Conservation (phyloP, 2,888 invertebrate species). For the Mesorhabditis belari region DNA sequence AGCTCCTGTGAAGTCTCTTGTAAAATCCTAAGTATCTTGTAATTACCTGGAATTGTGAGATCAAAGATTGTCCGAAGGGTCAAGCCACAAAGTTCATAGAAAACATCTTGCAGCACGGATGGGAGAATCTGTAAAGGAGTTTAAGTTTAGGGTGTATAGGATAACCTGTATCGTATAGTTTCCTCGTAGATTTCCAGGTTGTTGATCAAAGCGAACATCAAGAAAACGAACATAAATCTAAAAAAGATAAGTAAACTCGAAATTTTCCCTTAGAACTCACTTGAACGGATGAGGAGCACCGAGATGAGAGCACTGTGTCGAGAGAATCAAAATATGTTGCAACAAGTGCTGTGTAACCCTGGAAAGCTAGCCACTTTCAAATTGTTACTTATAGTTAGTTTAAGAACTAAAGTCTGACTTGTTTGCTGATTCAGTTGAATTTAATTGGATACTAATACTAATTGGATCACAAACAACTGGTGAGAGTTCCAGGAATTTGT, state of each 20-base stretch:
- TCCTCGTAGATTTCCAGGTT: slow-evolving; percentile 60
- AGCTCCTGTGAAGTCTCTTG: slow-evolving; percentile 21
- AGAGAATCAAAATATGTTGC: slow-evolving; percentile 56
- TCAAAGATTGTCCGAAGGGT: slow-evolving; percentile 87
- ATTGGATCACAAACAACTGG: too few species aligned
- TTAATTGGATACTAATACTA: too few species aligned
- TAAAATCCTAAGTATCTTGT: slow-evolving; percentile 57
- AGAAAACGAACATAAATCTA: slow-evolving; percentile 81
- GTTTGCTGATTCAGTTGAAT: too few species aligned
- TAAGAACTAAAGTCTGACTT: too few species aligned
- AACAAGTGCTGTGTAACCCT: slow-evolving; percentile 41
- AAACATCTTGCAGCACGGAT: slow-evolving; percentile 77
- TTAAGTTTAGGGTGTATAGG: too few species aligned
- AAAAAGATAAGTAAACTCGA: not conserved
- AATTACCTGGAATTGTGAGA: slow-evolving; percentile 76
- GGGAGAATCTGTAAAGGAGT: slow-evolving; percentile 66
- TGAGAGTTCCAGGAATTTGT: too few species aligned
- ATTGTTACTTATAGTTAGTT: not conserved
- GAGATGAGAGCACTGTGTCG: slow-evolving; percentile 75
- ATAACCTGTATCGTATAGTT: slow-evolving; percentile 75
- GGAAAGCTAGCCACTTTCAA: not conserved
- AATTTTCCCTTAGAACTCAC: too few species aligned
- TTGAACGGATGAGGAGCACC: slow-evolving; percentile 87
- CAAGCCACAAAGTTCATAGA: slow-evolving; percentile 89
- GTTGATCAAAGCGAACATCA: slow-evolving; percentile 63